phyloP scores from a whole-genome alignment of 2,888 invertebrate species.

The Thereva unica region DNA sequence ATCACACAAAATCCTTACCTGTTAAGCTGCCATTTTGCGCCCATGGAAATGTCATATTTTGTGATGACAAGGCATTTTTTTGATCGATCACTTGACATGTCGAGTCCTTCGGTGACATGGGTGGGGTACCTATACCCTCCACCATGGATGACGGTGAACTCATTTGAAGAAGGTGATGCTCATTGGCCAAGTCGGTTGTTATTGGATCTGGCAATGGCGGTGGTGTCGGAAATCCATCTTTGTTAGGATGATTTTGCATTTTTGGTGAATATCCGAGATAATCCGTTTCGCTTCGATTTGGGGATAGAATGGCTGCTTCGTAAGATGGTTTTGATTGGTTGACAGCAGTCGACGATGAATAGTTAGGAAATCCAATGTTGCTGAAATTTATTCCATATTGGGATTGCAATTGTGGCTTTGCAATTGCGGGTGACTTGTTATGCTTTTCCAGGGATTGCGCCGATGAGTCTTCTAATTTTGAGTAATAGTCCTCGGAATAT shows the following conservation, averaged over 20 bases:
- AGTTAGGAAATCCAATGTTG: constrained; percentile 50
- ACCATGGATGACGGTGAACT: constrained; percentile 47
- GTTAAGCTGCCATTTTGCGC: constrained; percentile 40
- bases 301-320: constrained; percentile 49
- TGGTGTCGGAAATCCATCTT: constrained; percentile 47
- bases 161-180: too few species aligned
- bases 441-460: constrained; percentile 14
- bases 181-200: too few species aligned
- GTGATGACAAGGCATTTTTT: constrained; percentile 40
- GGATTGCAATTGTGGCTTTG: constrained; percentile 51
- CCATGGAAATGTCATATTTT: constrained; percentile 40
- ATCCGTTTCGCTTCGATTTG: constrained; percentile 51
- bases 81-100: constrained; percentile 34
- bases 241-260: constrained; percentile 44
- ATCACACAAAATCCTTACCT: constrained; percentile 28
- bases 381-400: constrained; percentile 1
- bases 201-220: constrained; percentile 42
- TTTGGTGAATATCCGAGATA: constrained; percentile 52
- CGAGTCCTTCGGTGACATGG: constrained; percentile 51
- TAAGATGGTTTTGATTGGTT: constrained; percentile 10
- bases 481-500: constrained; percentile 55
- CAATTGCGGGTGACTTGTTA: constrained; percentile 42
- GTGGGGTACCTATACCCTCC: constrained; percentile 56
- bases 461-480: constrained; percentile 38
- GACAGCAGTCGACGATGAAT: constrained; percentile 48